These are phyloP conservation scores for Microplitis deprimator DNA, from an alignment of 2,888 invertebrate genomes.

Conservation along the genomic window DNA sequence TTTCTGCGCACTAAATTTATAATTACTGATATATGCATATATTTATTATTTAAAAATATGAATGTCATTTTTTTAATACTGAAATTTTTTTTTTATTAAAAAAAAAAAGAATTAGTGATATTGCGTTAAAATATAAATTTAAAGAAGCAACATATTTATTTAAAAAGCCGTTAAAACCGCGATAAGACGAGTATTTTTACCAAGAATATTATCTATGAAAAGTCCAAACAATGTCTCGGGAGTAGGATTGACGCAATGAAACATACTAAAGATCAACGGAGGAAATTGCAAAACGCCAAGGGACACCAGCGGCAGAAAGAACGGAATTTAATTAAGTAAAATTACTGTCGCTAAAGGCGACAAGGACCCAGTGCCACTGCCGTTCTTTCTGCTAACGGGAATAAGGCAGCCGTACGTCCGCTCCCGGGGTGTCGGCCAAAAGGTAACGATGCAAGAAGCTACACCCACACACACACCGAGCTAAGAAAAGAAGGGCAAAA, in stretches of 20 bases:
- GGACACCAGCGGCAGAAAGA: conserved; percentile 63
- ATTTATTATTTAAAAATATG: too few relatives aligned
- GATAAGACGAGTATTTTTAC: conserved; percentile 8
- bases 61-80: too few relatives aligned
- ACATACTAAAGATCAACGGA: not conserved
- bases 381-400: conserved; percentile 41
- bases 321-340: conserved; percentile 71
- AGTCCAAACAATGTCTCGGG: not conserved
- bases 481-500: conserved; percentile 27
- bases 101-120: too few relatives aligned
- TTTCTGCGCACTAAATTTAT: too few relatives aligned
- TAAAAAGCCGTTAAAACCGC: too few relatives aligned
- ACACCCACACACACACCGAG: conserved; percentile 43
- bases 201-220: not conserved
- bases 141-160: too few relatives aligned
- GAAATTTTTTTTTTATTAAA: too few relatives aligned
- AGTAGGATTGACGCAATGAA: conserved; percentile 23
- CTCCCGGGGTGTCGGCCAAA: conserved; percentile 44
- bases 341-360: conserved; percentile 56
- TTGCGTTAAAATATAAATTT: too few relatives aligned
- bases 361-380: conserved; percentile 32
- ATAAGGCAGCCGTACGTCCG: conserved; percentile 39
- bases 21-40: too few relatives aligned
- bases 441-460: conserved; percentile 51
- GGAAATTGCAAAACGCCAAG: conserved; percentile 37